Base-by-base conservation (phyloP, 2,888 invertebrate genomes). In the Oxytorus armatus region DNA sequence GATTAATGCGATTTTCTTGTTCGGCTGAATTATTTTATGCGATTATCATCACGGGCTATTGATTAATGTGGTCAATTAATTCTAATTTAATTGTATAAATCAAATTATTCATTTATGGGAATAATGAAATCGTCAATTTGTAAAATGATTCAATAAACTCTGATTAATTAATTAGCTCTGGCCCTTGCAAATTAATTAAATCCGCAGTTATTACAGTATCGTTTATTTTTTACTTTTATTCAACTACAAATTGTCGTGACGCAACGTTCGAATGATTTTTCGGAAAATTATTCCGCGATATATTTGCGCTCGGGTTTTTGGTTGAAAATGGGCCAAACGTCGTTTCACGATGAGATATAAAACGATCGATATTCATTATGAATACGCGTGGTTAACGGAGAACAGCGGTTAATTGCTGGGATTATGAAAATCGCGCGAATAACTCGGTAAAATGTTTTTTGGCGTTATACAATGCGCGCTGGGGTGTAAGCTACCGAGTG, bases 291-390 rank as follows among this genome's bases (percentile, higher is more conserved):
- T 39, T 39, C 39, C 39, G 39, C 8, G 10, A 39, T 39, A 39
- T 7, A 39, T 39, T 39, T 10, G 39, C 3, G 39, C 5, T 29
- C 2, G 29, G n/a, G n/a, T n/a, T 29, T 39, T 39, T 39, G 39
- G 39, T 39, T 39, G 39, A 39, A 39, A 11, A 11, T 5, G n/a
- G 39, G 10, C 10, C 39, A 1, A 39, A 39, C 8, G 39, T 39
- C 39, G 39, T 8, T 3, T 39, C 5, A 5, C 10, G 39, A n/a
- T 10, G 39, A 11, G 39, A 8, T 3, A 53, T 53, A 25, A 53
- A 53, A 53, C 51, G 51, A 53, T 29, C 29, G 29, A 14, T 55
- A 55, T 55, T 29, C 14, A 29, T n/a, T 29, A 51, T 51, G 21
- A 51, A 29, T 55, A 29, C 55, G 29, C 29, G 2, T 5, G 55